phyloP scores from a whole-genome alignment of 2,797 vertebrate species.

The Sebastes melanostomus region DNA sequence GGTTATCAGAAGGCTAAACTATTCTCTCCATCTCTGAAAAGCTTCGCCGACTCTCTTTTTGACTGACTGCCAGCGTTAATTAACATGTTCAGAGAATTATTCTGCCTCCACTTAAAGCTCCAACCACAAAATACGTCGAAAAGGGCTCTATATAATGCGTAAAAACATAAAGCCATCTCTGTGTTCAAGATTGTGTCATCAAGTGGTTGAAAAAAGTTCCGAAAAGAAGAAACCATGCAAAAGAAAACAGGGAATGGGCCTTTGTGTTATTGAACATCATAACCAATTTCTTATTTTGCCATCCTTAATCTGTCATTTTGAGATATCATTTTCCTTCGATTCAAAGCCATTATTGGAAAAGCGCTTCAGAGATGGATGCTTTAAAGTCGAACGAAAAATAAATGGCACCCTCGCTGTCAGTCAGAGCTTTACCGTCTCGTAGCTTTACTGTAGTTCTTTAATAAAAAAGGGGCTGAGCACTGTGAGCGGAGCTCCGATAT shows the following conservation, averaged over 20 bases:
- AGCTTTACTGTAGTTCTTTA: slow-evolving; percentile 2
- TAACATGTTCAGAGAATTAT: too few species aligned
- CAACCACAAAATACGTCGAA: not conserved
- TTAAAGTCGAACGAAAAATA: slow-evolving; percentile 8
- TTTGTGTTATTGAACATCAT: not conserved
- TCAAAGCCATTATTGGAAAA: slow-evolving; percentile 31
- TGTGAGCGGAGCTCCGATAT: slow-evolving; percentile 21
- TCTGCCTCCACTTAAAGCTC: too few species aligned
- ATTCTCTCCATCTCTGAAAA: too few species aligned
- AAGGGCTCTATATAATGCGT: not conserved
- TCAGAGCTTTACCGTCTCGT: not conserved
- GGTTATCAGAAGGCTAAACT: too few species aligned
- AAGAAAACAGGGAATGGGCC: not conserved
- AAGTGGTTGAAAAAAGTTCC: not conserved
- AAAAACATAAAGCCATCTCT: not conserved
- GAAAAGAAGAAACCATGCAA: not conserved
- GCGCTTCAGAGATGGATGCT: slow-evolving; percentile 12
- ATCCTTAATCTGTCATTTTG: slow-evolving; percentile 27
- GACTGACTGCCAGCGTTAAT: too few species aligned
- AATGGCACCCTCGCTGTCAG: slow-evolving; percentile 16
- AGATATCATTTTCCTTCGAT: slow-evolving; percentile 32
- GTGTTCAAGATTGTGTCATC: too few species aligned
- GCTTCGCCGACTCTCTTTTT: too few species aligned
- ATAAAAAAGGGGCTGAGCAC: not conserved
- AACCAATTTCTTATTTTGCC: slow-evolving; percentile 12